These are phyloP conservation scores for Myotis vivesi DNA, from an alignment of 2,797 vertebrate genomes.

Conservation along the genomic window DNA sequence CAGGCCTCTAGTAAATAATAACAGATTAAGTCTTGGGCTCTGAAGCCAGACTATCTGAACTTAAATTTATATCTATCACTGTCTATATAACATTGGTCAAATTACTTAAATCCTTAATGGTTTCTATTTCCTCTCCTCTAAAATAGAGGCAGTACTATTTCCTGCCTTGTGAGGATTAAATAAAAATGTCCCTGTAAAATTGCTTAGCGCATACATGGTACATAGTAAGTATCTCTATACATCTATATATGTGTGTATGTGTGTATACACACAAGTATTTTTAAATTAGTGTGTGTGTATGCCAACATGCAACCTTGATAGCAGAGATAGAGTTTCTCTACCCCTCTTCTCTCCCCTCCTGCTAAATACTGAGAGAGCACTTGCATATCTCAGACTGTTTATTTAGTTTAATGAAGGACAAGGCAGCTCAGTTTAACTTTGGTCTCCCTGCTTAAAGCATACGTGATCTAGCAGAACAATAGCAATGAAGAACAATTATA, in stretches of 20 bases:
- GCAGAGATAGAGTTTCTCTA: background rate
- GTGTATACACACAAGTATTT: background rate
- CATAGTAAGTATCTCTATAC: background rate
- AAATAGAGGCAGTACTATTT: background rate
- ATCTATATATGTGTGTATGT: background rate
- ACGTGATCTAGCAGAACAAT: background rate
- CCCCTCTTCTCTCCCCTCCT: background rate
- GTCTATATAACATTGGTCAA: background rate
- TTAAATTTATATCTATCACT: background rate
- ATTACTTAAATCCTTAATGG: background rate
- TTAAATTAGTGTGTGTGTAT: background rate
- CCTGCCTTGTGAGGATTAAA: background rate
- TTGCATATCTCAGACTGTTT: background rate
- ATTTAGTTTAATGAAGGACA: background rate
- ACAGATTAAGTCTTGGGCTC: background rate
- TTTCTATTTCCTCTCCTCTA: constrained; percentile 13
- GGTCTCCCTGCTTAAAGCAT: background rate
- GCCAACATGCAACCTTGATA: background rate
- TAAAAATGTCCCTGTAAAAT: background rate
- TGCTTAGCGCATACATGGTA: background rate
- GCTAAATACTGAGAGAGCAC: background rate
- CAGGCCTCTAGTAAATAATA: background rate
- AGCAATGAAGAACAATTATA: background rate
- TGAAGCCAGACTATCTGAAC: background rate
- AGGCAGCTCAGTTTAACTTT: background rate